Base-by-base conservation (phyloP, 2,797 vertebrate species). In the Xerus rutilus region DNA sequence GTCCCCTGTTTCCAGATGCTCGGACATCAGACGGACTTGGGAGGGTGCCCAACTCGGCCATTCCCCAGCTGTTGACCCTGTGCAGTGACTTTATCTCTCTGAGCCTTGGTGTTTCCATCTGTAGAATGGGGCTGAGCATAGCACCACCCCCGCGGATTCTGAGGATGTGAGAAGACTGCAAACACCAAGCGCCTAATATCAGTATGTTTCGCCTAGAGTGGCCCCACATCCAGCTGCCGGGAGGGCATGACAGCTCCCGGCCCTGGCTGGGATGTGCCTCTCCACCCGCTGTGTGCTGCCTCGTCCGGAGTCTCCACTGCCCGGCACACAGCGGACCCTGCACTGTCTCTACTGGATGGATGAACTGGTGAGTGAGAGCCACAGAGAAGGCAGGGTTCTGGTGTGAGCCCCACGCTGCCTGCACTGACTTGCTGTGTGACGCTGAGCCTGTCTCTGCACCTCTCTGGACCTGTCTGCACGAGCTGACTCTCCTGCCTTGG, bases 401-500 rank as follows among this genome's bases (percentile, higher is more conserved):
- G 65, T 35, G 1, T 0, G 0, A 20, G 65, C 1, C 59, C 39
- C 0, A 0, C 30, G 70, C 30, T 5, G 23, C 32, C 23, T 18
- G 15, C 14, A 43, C 64, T 1, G 67, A 43, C 64, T 43, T n/a
- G 7, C 59, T 20, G 28, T 70, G 82, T 77, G 74, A 74, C 65
- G 45, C 25, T 14, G 45, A 64, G 57, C n/a, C 78, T 7, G 1
- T 9, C 47, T 74, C 87, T 45, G 43, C 0, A 8, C n/a, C 52
- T 83, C 73, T 91, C 52, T 47, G n/a, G 76, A 64, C 54, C 67
- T 73, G 21, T 67, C 43, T 39, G 35, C 39, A 47, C 30, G 21
- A 73, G 49, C 73, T 35, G 74, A 39, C 18, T 52, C 64, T n/a
- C 30, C 47, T 49, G 57, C 49, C 28, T 49, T 20, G 25, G 76